phyloP scores from a whole-genome alignment of 2,888 invertebrate genomes.

The Diadegma fenestrale region DNA sequence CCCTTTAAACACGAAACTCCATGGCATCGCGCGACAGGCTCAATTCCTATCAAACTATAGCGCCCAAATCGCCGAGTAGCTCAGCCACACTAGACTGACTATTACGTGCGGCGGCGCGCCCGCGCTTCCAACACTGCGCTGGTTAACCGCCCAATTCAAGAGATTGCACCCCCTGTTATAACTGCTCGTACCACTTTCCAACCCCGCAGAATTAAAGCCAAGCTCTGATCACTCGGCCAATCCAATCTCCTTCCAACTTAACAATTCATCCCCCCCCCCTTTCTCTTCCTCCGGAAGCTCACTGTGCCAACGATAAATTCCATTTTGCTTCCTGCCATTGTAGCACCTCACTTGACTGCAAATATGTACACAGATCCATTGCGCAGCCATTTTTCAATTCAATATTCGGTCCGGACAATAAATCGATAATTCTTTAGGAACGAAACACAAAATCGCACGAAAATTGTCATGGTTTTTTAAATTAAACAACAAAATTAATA shows the following conservation, averaged over 20 bases:
- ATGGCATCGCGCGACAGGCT: conserved; percentile 52
- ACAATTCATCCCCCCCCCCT: conserved; percentile 65
- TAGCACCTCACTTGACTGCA: not conserved
- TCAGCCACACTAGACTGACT: conserved; percentile 58
- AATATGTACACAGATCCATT: not conserved
- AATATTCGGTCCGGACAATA: no score
- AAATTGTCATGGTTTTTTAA: no score
- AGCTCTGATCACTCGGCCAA: conserved; percentile 45
- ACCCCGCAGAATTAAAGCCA: conserved; percentile 31
- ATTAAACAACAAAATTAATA: no score
- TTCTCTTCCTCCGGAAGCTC: conserved; percentile 11
- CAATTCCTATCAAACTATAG: conserved; percentile 57
- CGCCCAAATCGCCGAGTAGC: conserved; percentile 26
- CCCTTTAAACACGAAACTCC: conserved; percentile 39
- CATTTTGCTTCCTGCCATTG: conserved; percentile 5
- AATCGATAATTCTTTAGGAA: no score
- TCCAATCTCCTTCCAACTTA: conserved; percentile 69
- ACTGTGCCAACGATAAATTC: conserved; percentile 42
- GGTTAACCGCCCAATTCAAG: conserved; percentile 45
- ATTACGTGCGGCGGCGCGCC: conserved; percentile 52
- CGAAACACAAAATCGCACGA: no score
- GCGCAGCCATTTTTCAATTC: no score
- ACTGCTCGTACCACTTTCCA: conserved; percentile 51
- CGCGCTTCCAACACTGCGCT: conserved; percentile 38
- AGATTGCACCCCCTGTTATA: conserved; percentile 34